Conservation (phyloP, 2,888 invertebrate species). For the Pheosia tremula region DNA sequence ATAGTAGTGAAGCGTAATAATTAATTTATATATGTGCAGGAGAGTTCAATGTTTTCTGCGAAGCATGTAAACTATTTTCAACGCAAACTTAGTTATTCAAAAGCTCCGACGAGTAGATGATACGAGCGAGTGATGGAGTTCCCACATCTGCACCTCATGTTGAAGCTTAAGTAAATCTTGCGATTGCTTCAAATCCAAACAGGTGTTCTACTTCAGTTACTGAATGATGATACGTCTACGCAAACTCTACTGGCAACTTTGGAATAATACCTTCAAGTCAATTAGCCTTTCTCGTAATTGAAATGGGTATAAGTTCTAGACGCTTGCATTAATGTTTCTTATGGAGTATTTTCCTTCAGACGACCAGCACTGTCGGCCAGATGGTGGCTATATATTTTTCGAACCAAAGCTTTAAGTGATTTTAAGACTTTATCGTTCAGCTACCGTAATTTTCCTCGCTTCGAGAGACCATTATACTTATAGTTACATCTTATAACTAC, state of each 20-base stretch:
- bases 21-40: conserved; percentile 10
- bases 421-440: background rate
- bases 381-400: conserved; percentile 15
- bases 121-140: conserved; percentile 11
- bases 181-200: conserved; percentile 34
- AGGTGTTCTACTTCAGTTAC: conserved; percentile 35
- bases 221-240: conserved; percentile 38
- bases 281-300: conserved; percentile 47
- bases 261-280: conserved; percentile 46
- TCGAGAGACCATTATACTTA: background rate
- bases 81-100: conserved; percentile 23
- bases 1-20: conserved; percentile 5
- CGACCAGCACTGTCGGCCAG: conserved; percentile 10
- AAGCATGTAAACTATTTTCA: conserved; percentile 12
- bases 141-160: conserved; percentile 19
- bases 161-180: conserved; percentile 44
- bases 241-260: conserved; percentile 41
- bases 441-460: background rate
- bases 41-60: conserved; percentile 8
- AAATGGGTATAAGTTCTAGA: conserved; percentile 30
- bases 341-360: conserved; percentile 17
- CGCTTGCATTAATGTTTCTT: conserved; percentile 23
- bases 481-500: background rate
- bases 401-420: conserved; percentile 2
- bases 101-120: conserved; percentile 16